These are phyloP conservation scores for Labeo calbasu DNA, from an alignment of 2,797 vertebrate species.

Conservation along the genomic window DNA sequence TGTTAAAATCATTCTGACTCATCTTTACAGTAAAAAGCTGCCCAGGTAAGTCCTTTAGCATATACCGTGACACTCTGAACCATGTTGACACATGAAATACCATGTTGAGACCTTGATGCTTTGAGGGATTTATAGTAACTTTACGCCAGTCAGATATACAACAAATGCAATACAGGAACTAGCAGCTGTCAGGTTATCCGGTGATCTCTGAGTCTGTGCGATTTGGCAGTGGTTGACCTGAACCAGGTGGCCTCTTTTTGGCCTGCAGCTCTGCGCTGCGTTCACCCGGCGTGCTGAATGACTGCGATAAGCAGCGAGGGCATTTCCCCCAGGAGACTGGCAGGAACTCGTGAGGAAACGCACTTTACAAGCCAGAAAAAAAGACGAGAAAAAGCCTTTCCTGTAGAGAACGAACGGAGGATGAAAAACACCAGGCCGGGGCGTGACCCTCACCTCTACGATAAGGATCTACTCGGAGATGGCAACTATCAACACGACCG, in stretches of 20 bases:
- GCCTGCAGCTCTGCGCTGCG: slow-evolving; percentile 57
- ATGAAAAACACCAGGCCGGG: slow-evolving; percentile 55
- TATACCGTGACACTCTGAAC: slow-evolving; percentile 17
- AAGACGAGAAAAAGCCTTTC: slow-evolving; percentile 47
- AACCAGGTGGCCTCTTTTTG: slow-evolving; percentile 61
- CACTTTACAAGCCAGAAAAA: slow-evolving; percentile 58
- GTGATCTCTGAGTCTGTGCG: slow-evolving; percentile 36
- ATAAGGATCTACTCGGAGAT: slow-evolving; percentile 21
- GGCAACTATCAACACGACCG: not conserved
- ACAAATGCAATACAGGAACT: slow-evolving; percentile 40
- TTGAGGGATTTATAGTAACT: slow-evolving; percentile 28
- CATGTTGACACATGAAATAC: slow-evolving; percentile 32
- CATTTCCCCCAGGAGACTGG: slow-evolving; percentile 68
- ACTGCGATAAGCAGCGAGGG: slow-evolving; percentile 63
- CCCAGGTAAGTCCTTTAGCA: slow-evolving; percentile 21
- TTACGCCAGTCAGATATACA: slow-evolving; percentile 10
- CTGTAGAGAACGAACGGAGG: slow-evolving; percentile 54
- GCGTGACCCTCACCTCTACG: slow-evolving; percentile 33
- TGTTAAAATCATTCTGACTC: no score
- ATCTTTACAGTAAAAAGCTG: slow-evolving; percentile 25
- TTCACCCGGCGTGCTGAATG: slow-evolving; percentile 53
- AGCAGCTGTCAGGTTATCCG: slow-evolving; percentile 34
- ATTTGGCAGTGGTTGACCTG: slow-evolving; percentile 54
- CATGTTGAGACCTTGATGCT: slow-evolving; percentile 30
- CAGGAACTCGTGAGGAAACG: slow-evolving; percentile 66